Evolutionary conservation across 2,113 vertebrate species (phyloP).

Genomic region (Coturnix japonica): DNA sequence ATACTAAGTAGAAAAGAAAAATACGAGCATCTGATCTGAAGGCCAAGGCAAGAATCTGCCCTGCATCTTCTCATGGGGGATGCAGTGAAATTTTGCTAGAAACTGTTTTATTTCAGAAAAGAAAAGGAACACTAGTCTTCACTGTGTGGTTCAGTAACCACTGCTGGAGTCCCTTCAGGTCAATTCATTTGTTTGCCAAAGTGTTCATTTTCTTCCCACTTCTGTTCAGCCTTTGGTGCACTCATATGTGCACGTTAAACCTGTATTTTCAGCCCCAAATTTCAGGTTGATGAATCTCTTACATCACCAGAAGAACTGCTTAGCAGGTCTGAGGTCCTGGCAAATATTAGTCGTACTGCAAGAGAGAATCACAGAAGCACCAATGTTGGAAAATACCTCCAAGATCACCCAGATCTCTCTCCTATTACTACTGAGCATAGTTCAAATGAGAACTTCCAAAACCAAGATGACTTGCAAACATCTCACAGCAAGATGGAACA

Average conservation of each 20-base stretch:
- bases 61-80: fast-evolving
- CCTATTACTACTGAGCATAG: background rate
- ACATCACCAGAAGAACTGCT: background rate
- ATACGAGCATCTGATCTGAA: background rate
- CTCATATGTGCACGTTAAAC: background rate
- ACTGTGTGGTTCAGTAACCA: background rate
- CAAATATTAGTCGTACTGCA: background rate
- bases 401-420: background rate
- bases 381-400: too few species aligned
- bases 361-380: background rate
- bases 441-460: background rate
- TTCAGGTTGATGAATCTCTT: background rate
- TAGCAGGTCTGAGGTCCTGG: background rate
- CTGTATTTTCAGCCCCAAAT: background rate
- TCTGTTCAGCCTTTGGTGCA: fast-evolving
- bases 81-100: background rate
- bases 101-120: background rate
- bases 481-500: background rate
- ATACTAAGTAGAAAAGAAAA: background rate
- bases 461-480: background rate
- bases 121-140: background rate
- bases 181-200: background rate
- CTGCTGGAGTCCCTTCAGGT: background rate
- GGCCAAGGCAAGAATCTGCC: background rate
- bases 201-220: background rate